Conservation (phyloP, 2,113 vertebrate species). For the Psephotus haematonotus region DNA sequence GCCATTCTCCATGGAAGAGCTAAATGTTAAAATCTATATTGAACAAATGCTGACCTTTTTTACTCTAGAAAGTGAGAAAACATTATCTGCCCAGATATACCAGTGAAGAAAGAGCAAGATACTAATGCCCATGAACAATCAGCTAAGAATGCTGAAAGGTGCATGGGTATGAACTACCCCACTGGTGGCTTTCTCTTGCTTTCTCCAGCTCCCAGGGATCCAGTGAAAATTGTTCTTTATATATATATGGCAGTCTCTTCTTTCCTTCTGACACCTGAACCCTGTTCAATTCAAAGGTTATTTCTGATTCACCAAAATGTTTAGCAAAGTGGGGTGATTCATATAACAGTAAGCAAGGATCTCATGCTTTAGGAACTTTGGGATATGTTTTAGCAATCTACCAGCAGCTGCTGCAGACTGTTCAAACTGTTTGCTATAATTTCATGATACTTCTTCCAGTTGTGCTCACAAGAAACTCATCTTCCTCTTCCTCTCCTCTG, state of each 20-base stretch:
- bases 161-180: not conserved
- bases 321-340: not conserved
- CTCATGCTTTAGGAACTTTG: not conserved
- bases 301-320: not conserved
- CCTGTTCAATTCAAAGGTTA: not conserved
- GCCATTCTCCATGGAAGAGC: not conserved
- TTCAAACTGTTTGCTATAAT: not conserved
- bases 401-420: not conserved
- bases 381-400: not conserved
- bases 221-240: not conserved
- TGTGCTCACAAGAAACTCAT: not conserved
- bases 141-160: not conserved
- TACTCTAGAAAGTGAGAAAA: not conserved
- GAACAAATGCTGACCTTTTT: not conserved
- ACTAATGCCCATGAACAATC: too few relatives aligned
- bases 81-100: not conserved
- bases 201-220: not conserved
- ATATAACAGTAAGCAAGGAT: not conserved
- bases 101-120: not conserved
- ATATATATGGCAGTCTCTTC: not conserved
- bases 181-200: not conserved
- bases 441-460: not conserved
- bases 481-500: fast-evolving
- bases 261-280: not conserved
- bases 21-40: not conserved